phyloP scores from a whole-genome alignment of 35 echinoderm and acorn worm species.

The Hemicentrotus pulcherrimus region DNA sequence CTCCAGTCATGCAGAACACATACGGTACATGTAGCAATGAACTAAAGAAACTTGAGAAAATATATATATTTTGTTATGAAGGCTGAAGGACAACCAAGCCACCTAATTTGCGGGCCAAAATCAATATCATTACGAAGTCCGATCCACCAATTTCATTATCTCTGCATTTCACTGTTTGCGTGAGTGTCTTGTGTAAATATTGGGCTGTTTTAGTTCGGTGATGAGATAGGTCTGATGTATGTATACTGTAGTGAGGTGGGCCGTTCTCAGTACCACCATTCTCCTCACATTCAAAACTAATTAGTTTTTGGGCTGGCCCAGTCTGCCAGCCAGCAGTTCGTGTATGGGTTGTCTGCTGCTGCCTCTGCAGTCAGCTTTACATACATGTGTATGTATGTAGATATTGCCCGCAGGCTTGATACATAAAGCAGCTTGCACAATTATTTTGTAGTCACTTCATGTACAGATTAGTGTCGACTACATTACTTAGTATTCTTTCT shows the following conservation, averaged over 20 bases:
- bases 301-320: background rate
- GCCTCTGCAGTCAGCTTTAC: background rate
- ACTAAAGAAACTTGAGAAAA: background rate
- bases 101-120: slow-evolving; percentile 14
- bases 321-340: background rate
- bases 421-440: too few species aligned
- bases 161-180: background rate
- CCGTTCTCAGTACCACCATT: background rate
- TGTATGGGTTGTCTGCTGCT: background rate
- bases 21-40: background rate
- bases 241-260: background rate
- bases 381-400: too few species aligned
- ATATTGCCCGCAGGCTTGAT: too few species aligned
- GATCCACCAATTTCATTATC: slow-evolving; percentile 21
- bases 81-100: background rate
- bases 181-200: slow-evolving; percentile 30
- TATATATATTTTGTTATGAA: background rate
- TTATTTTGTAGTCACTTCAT: too few species aligned
- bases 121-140: slow-evolving; percentile 28
- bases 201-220: background rate
- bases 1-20: background rate
- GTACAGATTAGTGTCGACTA: too few species aligned
- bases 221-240: background rate
- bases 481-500: too few species aligned
- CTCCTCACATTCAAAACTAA: background rate